Conservation (phyloP, 2,888 invertebrate genomes). For the Tenthredo distinguenda region DNA sequence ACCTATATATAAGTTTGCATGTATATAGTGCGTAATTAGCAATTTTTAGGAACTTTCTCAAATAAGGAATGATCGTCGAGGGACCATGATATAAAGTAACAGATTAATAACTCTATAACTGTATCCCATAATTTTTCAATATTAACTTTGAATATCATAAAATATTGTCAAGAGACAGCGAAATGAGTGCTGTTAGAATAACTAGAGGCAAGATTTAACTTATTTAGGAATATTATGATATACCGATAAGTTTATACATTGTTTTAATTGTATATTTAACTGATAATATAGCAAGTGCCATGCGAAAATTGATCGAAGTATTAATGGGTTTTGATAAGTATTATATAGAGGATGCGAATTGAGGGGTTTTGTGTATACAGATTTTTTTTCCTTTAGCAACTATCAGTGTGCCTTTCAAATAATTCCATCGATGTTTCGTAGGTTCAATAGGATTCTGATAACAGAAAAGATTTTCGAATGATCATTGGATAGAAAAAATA, state of each 20-base stretch:
- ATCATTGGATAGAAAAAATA: background rate
- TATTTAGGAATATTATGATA: background rate
- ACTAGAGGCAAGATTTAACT: slow-evolving; percentile 18
- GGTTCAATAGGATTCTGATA: background rate
- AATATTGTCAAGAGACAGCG: background rate
- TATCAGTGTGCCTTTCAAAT: background rate
- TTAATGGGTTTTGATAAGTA: slow-evolving; percentile 8
- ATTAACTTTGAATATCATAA: background rate
- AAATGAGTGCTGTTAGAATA: background rate
- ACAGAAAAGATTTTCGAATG: background rate
- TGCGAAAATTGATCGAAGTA: background rate
- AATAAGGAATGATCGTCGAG: slow-evolving; percentile 5
- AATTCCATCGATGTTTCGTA: background rate
- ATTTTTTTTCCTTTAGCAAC: background rate
- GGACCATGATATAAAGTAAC: background rate
- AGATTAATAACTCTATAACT: background rate
- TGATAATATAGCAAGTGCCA: background rate
- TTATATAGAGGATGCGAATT: background rate
- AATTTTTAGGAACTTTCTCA: background rate
- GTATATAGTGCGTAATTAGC: background rate
- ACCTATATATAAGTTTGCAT: no score
- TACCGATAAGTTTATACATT: background rate
- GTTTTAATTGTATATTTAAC: background rate
- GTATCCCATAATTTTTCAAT: background rate
- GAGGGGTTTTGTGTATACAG: background rate